phyloP scores from a whole-genome alignment of 2,888 invertebrate species.

The Matsumyia berberina region DNA sequence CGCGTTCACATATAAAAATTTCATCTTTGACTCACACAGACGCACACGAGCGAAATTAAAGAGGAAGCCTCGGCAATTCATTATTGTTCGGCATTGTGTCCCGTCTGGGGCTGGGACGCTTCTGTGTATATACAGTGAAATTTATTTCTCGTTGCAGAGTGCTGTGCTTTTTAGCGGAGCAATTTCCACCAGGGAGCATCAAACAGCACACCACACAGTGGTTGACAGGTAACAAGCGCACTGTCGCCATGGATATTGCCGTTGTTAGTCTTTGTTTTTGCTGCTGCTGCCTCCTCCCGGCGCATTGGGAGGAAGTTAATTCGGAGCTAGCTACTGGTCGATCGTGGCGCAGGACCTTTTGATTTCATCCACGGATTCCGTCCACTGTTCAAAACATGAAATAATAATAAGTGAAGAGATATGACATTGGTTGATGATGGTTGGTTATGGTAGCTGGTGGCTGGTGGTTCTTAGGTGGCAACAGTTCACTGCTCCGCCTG shows the following conservation, averaged over 20 bases:
- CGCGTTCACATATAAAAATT: conserved; percentile 54
- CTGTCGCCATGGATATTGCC: conserved; percentile 40
- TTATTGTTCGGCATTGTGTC: conserved; percentile 68
- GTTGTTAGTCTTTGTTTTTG: conserved; percentile 11
- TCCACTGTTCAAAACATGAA: conserved; percentile 61
- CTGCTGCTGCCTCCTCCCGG: conserved; percentile 11
- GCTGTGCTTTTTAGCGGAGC: conserved; percentile 6
- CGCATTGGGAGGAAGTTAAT: conserved; percentile 31
- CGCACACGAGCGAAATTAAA: conserved; percentile 24
- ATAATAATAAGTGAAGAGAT: conserved; percentile 67
- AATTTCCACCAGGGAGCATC: conserved; percentile 38
- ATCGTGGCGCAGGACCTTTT: conserved; percentile 68
- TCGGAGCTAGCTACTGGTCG: conserved; percentile 46
- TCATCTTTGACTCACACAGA: conserved; percentile 58
- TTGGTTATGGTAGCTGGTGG: conserved; percentile 19
- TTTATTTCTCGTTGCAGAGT: conserved; percentile 55
- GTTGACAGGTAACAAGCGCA: conserved; percentile 74
- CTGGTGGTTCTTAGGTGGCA: conserved; percentile 24
- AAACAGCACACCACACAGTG: conserved; percentile 65
- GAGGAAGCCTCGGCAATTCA: conserved; percentile 59
- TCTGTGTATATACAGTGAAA: conserved; percentile 46
- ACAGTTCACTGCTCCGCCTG: conserved; percentile 13
- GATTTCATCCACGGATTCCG: conserved; percentile 44
- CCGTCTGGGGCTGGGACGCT: conserved; percentile 10
- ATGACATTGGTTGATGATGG: conserved; percentile 60